Evolutionary conservation across 2,113 vertebrate genomes (phyloP).

Genomic region (Acanthisitta chloris): DNA sequence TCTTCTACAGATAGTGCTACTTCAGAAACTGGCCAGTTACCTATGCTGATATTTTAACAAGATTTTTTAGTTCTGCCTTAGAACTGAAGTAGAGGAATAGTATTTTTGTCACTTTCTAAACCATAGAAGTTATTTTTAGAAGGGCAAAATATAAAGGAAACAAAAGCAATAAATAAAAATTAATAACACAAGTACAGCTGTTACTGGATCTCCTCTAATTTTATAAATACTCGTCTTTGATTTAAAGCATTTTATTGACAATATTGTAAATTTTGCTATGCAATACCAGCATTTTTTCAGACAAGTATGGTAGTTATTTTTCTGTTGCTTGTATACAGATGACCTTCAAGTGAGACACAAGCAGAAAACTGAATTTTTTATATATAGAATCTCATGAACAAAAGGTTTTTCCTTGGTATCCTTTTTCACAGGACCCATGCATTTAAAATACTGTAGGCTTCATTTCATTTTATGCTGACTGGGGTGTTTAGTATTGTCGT

Average conservation of each 20-base stretch:
- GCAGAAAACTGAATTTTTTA: constrained; percentile 43
- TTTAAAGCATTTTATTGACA: background rate
- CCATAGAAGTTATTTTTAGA: background rate
- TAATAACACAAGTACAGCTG: background rate
- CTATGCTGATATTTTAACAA: background rate
- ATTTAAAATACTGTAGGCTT: constrained; percentile 39
- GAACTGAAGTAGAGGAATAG: background rate
- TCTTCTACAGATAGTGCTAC: background rate
- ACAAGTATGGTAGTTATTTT: background rate
- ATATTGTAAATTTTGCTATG: background rate
- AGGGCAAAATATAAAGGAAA: background rate
- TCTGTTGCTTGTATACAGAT: background rate
- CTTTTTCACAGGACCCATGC: constrained; percentile 25
- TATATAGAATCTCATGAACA: background rate
- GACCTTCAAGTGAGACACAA: constrained; percentile 50
- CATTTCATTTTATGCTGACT: constrained; percentile 66
- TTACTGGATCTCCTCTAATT: background rate
- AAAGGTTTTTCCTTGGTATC: constrained; percentile 37
- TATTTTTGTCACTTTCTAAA: background rate
- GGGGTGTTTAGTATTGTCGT: constrained; percentile 46
- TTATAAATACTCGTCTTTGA: background rate
- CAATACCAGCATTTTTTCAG: background rate
- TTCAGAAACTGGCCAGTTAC: background rate
- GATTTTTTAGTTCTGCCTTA: background rate
- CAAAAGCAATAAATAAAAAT: background rate